Percentiles rank a stretch among this genome's conserved stretches.
Conservation (phyloP, 2,888 invertebrate species). For the Timandra comae region DNA sequence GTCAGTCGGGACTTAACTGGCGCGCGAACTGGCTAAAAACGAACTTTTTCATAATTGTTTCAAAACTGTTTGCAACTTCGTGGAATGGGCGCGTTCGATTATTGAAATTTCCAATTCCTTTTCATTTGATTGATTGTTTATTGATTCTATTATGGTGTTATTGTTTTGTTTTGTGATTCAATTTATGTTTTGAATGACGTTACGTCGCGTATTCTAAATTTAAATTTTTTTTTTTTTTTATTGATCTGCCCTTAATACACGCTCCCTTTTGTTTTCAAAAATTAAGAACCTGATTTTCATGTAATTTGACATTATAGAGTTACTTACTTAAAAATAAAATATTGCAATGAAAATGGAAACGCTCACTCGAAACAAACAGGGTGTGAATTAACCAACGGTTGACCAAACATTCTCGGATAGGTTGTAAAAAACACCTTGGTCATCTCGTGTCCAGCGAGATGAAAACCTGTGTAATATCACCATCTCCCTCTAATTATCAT, state of each 20-base stretch:
- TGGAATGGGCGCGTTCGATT: conserved; percentile 50
- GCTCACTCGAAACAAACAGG: conserved; percentile 16
- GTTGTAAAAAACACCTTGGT: conserved; percentile 57
- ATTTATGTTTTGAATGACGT: conserved; percentile 4
- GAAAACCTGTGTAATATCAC: conserved; percentile 40
- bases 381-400: conserved; percentile 29
- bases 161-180: conserved; percentile 12
- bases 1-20: conserved; percentile 73
- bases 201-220: too few species aligned
- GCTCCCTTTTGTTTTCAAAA: too few species aligned
- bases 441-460: conserved; percentile 53
- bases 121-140: conserved; percentile 48
- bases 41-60: conserved; percentile 76
- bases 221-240: too few species aligned
- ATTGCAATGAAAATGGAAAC: not conserved
- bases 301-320: too few species aligned
- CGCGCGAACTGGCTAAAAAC: conserved; percentile 67
- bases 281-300: too few species aligned
- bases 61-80: conserved; percentile 54
- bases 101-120: conserved; percentile 56
- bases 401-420: conserved; percentile 57
- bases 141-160: conserved; percentile 30
- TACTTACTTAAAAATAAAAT: too few species aligned
- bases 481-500: conserved; percentile 48
- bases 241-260: too few species aligned